Conservation (phyloP, 2,797 vertebrate genomes). For the Centroberyx gerrardi region DNA sequence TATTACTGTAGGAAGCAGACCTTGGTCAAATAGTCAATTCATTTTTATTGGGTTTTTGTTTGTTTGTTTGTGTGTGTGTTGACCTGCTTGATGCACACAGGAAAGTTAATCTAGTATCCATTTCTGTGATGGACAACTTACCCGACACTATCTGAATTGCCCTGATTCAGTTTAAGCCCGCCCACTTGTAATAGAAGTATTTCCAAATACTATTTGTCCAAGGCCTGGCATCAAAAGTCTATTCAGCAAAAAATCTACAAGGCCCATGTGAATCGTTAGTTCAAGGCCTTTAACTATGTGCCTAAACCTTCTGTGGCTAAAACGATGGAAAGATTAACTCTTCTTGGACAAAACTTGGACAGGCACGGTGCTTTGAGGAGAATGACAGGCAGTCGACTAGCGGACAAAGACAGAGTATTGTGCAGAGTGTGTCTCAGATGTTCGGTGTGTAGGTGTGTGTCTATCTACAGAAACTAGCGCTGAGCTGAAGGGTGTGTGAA, state of each 20-base stretch:
- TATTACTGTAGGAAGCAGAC: background rate
- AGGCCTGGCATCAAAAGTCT: constrained; percentile 10
- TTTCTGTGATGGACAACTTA: constrained; percentile 1
- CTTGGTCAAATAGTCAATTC: background rate
- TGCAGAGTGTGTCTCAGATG: constrained; percentile 16
- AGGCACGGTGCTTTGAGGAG: constrained; percentile 4
- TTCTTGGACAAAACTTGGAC: background rate
- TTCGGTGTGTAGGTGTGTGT: constrained; percentile 23
- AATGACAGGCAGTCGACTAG: background rate
- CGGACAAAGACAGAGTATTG: constrained; percentile 20
- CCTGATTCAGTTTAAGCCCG: background rate
- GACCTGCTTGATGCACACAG: no score
- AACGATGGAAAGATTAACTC: constrained; percentile 38
- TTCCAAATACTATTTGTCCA: background rate
- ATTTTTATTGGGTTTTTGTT: no score
- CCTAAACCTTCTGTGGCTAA: background rate
- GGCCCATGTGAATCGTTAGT: constrained; percentile 3
- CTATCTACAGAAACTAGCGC: constrained; percentile 6
- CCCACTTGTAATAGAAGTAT: background rate
- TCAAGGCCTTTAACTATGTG: constrained; percentile 7
- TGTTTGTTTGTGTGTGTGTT: no score
- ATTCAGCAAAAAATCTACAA: constrained; percentile 9
- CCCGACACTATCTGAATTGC: background rate
- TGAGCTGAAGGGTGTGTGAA: constrained; percentile 22
- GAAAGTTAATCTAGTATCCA: background rate